phyloP scores from a whole-genome alignment of 2,113 vertebrate genomes.

The Hepsetus odoe region DNA sequence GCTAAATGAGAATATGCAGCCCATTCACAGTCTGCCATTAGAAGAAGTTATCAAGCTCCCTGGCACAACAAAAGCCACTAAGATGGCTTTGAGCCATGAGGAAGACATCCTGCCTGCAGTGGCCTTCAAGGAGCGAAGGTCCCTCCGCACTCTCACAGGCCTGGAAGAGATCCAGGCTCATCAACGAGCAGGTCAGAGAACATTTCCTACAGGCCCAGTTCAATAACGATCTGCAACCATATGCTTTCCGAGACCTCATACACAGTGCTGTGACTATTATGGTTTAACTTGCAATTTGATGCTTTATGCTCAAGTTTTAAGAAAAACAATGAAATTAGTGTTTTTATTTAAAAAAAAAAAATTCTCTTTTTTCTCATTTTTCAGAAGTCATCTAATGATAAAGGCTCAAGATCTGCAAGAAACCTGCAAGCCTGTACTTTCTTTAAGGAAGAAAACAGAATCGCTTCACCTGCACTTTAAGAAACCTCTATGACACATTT shows the following conservation, averaged over 20 bases:
- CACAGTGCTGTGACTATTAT: background rate
- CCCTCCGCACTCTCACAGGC: constrained; percentile 68
- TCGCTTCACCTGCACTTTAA: constrained; percentile 60
- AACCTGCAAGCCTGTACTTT: constrained; percentile 46
- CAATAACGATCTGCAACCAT: background rate
- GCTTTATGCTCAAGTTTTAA: background rate
- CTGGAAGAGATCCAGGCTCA: constrained; percentile 77
- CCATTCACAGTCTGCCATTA: constrained; percentile 56
- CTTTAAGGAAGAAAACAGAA: constrained; percentile 44
- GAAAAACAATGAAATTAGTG: too few species aligned
- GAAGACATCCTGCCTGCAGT: constrained; percentile 73
- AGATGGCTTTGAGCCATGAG: constrained; percentile 54
- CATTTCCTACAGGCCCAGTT: background rate
- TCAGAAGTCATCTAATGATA: constrained; percentile 75
- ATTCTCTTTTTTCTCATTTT: background rate
- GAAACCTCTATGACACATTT: constrained; percentile 51
- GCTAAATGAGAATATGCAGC: constrained; percentile 71
- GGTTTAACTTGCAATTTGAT: background rate
- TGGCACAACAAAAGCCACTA: constrained; percentile 55
- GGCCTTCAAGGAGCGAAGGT: constrained; percentile 77
- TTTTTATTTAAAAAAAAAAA: too few species aligned
- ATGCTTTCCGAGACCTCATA: background rate
- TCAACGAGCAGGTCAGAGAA: constrained; percentile 71
- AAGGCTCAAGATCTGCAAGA: constrained; percentile 25
- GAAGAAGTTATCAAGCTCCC: constrained; percentile 60